A percentile compares a stretch with the other conserved stretches of the same genome.
These are phyloP conservation scores for Drosophila ficusphila DNA, from an alignment of 1,140 invertebrate genomes.

Conservation along the genomic window DNA sequence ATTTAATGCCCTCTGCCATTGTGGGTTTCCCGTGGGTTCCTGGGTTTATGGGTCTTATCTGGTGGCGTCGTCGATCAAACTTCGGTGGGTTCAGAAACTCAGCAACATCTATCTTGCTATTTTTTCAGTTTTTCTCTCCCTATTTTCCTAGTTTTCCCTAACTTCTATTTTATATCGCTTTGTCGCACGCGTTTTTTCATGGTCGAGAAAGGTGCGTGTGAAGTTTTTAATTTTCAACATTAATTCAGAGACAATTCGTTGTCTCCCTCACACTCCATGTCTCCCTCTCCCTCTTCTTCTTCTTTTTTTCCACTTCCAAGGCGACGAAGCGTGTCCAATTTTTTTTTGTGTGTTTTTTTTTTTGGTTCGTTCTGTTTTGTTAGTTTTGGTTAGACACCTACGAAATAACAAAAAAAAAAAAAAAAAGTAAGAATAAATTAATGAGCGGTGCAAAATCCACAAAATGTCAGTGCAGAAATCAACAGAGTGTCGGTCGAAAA, in stretches of 20 bases:
- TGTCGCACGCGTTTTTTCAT: conserved; percentile 21
- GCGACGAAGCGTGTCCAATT: conserved; percentile 67
- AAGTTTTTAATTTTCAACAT: conserved; percentile 79
- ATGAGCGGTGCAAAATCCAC: conserved; percentile 44
- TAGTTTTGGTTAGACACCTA: background rate
- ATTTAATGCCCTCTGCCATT: conserved; percentile 5
- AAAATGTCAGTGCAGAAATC: conserved; percentile 62
- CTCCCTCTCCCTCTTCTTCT: too few species aligned
- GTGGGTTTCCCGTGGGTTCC: background rate
- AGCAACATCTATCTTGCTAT: conserved; percentile 13
- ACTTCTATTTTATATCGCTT: background rate
- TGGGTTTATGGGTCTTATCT: conserved; percentile 50
- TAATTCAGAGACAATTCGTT: conserved; percentile 77
- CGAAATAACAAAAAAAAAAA: background rate
- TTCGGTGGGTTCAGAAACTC: conserved; percentile 27
- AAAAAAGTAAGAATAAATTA: conserved; percentile 18
- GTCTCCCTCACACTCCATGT: too few species aligned
- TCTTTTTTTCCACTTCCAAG: conserved; percentile 43
- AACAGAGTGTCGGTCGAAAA: conserved; percentile 55
- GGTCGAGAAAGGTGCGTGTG: conserved; percentile 61
- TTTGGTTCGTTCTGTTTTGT: background rate
- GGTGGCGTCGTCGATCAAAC: conserved; percentile 62
- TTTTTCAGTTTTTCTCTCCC: background rate
- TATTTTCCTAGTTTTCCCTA: background rate
- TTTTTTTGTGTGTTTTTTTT: background rate